phyloP scores from a whole-genome alignment of 2,888 invertebrate species.

The Drosophila lutescens region DNA sequence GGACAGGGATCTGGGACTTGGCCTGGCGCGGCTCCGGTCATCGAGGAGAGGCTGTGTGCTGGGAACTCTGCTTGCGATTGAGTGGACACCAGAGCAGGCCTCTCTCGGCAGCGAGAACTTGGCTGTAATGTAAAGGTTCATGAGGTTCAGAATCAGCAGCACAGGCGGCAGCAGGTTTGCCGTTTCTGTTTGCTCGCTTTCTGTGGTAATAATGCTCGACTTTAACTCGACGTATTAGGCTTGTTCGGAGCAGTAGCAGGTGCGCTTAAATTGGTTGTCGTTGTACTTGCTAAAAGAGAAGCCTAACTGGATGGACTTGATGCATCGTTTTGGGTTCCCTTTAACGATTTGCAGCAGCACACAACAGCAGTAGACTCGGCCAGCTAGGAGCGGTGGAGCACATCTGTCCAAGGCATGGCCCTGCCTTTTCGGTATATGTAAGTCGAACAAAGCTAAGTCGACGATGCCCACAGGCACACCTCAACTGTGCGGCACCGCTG shows the following conservation, averaged over 20 bases:
- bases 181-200: constrained; percentile 25
- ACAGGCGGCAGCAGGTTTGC: neutral
- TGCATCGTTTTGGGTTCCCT: constrained; percentile 80
- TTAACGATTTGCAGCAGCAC: constrained; percentile 74
- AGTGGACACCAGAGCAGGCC: constrained; percentile 13
- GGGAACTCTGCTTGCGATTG: constrained; percentile 8
- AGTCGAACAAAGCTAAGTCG: constrained; percentile 13
- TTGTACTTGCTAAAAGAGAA: constrained; percentile 25
- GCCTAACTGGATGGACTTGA: constrained; percentile 71
- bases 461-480: constrained; percentile 47
- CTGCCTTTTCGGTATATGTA: neutral
- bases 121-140: constrained; percentile 63
- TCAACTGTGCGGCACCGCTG: constrained; percentile 57
- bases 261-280: constrained; percentile 37
- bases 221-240: constrained; percentile 17
- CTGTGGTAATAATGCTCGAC: constrained; percentile 17
- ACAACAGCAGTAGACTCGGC: constrained; percentile 35
- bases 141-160: constrained; percentile 48
- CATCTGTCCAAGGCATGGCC: constrained; percentile 10
- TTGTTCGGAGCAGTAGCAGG: constrained; percentile 12
- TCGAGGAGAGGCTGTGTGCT: constrained; percentile 19
- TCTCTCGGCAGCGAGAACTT: constrained; percentile 23
- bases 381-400: constrained; percentile 23
- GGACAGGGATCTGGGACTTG: neutral
- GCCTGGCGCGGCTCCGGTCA: constrained; percentile 8